Evolutionary conservation across 2,797 vertebrate species (phyloP).

Genomic region (Epinephelus awoara): DNA sequence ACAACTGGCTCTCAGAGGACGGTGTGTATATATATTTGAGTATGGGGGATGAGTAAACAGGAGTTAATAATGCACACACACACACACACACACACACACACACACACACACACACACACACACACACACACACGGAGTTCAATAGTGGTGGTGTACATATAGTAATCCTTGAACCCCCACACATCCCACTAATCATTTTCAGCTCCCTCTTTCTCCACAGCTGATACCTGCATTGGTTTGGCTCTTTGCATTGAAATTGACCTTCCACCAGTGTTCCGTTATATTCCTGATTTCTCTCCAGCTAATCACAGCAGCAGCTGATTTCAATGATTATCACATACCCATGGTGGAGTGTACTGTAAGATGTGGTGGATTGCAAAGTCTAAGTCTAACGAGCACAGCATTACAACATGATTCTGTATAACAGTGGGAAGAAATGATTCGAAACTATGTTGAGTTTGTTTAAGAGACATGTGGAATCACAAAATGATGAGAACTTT

Average conservation of each 20-base stretch:
- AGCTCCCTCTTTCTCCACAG: neutral
- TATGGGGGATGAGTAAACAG: constrained; percentile 5
- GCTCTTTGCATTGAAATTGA: neutral
- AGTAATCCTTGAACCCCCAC: neutral
- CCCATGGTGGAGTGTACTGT: neutral
- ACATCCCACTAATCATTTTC: constrained; percentile 2
- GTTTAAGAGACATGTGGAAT: neutral
- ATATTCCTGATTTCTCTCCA: neutral
- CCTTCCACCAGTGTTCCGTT: neutral
- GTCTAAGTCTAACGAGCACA: neutral
- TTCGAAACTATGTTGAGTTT: neutral
- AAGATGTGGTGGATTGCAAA: neutral
- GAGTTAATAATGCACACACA: constrained; percentile 65
- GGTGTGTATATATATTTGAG: neutral
- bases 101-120: too few species aligned
- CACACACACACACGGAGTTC: constrained; percentile 15
- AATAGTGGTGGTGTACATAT: neutral
- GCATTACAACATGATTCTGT: rapidly evolving
- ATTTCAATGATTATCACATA: neutral
- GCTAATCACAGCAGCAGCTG: neutral
- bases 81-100: too few species aligned
- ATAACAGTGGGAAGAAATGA: neutral
- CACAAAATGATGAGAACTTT: neutral
- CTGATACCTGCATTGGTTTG: constrained; percentile 3
- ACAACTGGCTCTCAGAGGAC: constrained; percentile 58